These are phyloP conservation scores for Dasyprocta punctata DNA, from an alignment of 2,113 vertebrate genomes.

Conservation along the genomic window DNA sequence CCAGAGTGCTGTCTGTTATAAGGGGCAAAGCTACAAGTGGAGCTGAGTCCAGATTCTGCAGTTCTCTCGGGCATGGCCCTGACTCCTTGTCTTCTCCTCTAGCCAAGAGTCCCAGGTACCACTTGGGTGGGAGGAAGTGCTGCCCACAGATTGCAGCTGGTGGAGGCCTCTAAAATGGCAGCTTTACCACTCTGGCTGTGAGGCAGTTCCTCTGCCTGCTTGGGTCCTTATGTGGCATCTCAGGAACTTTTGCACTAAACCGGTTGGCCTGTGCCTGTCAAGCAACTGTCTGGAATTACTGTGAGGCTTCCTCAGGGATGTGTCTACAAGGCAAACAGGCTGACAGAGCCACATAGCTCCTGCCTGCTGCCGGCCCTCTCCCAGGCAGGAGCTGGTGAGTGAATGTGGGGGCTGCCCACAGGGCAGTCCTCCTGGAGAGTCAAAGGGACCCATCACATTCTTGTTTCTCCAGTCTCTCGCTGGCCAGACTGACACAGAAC, in stretches of 20 bases:
- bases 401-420: not conserved
- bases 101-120: conserved; percentile 26
- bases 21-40: not conserved
- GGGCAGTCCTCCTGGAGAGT: not conserved
- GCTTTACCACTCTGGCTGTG: not conserved
- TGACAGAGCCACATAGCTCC: not conserved
- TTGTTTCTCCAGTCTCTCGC: not conserved
- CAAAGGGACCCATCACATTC: not conserved
- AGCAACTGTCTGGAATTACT: not conserved
- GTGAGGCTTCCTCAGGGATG: not conserved
- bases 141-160: not conserved
- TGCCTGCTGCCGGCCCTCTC: not conserved
- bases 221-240: not conserved
- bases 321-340: not conserved
- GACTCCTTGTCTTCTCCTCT: not conserved
- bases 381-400: not conserved
- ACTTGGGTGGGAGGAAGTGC: not conserved
- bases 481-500: not conserved
- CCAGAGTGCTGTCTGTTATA: not conserved
- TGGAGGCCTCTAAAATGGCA: not conserved
- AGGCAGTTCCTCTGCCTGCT: not conserved
- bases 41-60: not conserved
- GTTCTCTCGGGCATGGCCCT: not conserved
- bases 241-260: not conserved
- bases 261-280: not conserved